phyloP scores from a whole-genome alignment of 2,888 invertebrate genomes.

The Aromia moschata region DNA sequence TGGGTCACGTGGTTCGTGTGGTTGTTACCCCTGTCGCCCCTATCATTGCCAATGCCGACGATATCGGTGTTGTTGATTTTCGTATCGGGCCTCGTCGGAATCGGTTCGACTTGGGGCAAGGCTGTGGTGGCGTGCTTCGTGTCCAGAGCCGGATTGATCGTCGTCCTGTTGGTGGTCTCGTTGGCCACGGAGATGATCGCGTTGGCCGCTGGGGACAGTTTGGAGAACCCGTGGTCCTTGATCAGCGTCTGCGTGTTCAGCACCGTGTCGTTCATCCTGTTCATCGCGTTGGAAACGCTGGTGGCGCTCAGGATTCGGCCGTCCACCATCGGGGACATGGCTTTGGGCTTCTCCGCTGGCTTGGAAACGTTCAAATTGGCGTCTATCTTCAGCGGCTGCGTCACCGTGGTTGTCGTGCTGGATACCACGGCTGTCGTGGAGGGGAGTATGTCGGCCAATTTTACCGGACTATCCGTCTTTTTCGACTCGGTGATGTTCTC shows the following conservation, averaged over 20 bases:
- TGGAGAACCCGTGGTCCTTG: slow-evolving; percentile 55
- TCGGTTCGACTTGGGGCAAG: slow-evolving; percentile 43
- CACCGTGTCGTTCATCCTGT: slow-evolving; percentile 62
- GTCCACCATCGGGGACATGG: slow-evolving; percentile 55
- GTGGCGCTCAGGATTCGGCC: slow-evolving; percentile 59
- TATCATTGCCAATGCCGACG: slow-evolving; percentile 6
- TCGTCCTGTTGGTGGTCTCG: slow-evolving; percentile 29
- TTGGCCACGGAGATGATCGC: slow-evolving; percentile 45
- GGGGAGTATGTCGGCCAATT: slow-evolving; percentile 39
- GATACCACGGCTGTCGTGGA: slow-evolving; percentile 58
- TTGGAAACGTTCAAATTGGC: slow-evolving; percentile 51
- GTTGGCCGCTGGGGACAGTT: slow-evolving; percentile 47
- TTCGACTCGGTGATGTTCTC: slow-evolving; percentile 17
- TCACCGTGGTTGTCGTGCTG: slow-evolving; percentile 59
- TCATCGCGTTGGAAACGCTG: slow-evolving; percentile 61
- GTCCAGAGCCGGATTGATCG: slow-evolving; percentile 41
- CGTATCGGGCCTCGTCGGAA: slow-evolving; percentile 8
- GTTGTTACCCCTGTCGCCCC: slow-evolving; percentile 27
- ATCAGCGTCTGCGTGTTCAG: slow-evolving; percentile 59
- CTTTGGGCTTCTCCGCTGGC: slow-evolving; percentile 41
- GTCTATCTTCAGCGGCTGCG: slow-evolving; percentile 61
- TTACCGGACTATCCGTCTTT: slow-evolving; percentile 28
- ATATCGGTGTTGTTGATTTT: not conserved
- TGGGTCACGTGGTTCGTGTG: slow-evolving; percentile 47
- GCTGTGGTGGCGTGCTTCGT: slow-evolving; percentile 46